Evolutionary conservation across 1,140 invertebrate species (phyloP).

Genomic region (Meloidogyne hapla): DNA sequence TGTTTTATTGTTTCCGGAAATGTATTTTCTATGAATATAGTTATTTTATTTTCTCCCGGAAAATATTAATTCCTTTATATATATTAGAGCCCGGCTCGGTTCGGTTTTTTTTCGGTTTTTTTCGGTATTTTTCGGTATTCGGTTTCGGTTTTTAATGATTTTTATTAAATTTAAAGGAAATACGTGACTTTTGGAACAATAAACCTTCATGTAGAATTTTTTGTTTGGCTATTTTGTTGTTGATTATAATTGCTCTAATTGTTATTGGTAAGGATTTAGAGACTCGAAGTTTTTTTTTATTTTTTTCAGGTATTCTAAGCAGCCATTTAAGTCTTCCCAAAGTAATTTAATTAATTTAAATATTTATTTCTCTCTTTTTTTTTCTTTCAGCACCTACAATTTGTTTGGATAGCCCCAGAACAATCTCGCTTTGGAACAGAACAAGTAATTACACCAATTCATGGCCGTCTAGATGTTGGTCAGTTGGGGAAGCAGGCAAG

Average conservation of each 20-base stretch:
- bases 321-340: neutral
- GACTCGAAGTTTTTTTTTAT: neutral
- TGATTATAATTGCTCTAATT: slow-evolving; percentile 9
- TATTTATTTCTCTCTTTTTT: neutral
- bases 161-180: slow-evolving; percentile 13
- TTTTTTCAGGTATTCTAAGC: neutral
- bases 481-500: slow-evolving; percentile 26
- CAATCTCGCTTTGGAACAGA: slow-evolving; percentile 35
- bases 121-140: too few relatives aligned
- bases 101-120: too few relatives aligned
- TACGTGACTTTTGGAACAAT: slow-evolving; percentile 9
- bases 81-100: too few relatives aligned
- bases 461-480: slow-evolving; percentile 44
- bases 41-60: neutral
- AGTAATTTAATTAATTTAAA: neutral
- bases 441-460: slow-evolving; percentile 32
- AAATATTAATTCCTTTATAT: neutral
- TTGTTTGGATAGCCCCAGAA: slow-evolving; percentile 53
- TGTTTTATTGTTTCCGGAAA: too few relatives aligned
- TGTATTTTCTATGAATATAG: too few relatives aligned
- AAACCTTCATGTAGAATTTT: slow-evolving; percentile 18
- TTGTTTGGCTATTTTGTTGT: slow-evolving; percentile 7
- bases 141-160: too few relatives aligned
- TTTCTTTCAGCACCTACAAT: slow-evolving; percentile 32
- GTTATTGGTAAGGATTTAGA: neutral